phyloP scores from a whole-genome alignment of 2,888 invertebrate genomes.

The Anticlea derivata region DNA sequence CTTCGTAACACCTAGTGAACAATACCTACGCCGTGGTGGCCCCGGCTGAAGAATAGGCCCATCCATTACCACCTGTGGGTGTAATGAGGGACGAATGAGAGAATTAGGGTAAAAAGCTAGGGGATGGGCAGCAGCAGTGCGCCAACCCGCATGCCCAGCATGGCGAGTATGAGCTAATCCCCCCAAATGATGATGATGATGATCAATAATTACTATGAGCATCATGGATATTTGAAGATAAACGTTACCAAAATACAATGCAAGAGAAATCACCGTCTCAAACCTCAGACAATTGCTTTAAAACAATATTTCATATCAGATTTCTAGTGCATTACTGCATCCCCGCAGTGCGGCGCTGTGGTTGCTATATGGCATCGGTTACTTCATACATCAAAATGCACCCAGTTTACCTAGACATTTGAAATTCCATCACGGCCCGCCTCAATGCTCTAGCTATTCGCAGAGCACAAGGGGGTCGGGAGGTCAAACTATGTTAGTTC shows the following conservation, averaged over 20 bases:
- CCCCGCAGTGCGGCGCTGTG: slow-evolving; percentile 39
- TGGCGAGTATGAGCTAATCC: no score
- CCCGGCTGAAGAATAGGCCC: no score
- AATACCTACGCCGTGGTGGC: no score
- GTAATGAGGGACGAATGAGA: no score
- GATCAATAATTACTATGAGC: neutral
- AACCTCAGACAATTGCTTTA: slow-evolving; percentile 34
- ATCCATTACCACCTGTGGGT: no score
- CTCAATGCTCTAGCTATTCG: slow-evolving; percentile 10
- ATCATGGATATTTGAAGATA: neutral
- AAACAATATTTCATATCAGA: slow-evolving; percentile 37
- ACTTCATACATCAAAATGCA: slow-evolving; percentile 41
- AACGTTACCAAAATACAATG: slow-evolving; percentile 10
- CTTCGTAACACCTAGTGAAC: no score
- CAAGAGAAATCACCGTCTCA: slow-evolving; percentile 24
- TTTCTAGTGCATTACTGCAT: slow-evolving; percentile 39
- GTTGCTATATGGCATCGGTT: slow-evolving; percentile 37
- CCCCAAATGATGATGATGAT: no score
- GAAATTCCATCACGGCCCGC: slow-evolving; percentile 31
- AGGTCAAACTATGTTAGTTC: slow-evolving; percentile 37
- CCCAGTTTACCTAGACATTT: slow-evolving; percentile 35
- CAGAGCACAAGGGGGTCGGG: slow-evolving; percentile 14
- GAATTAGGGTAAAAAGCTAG: no score
- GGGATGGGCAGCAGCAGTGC: no score
- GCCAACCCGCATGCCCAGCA: no score